Evolutionary conservation across 2,888 invertebrate genomes (phyloP), one percentile per base, ranked within the genome.

Genomic region (Caenorhabditis panamensis): DNA sequence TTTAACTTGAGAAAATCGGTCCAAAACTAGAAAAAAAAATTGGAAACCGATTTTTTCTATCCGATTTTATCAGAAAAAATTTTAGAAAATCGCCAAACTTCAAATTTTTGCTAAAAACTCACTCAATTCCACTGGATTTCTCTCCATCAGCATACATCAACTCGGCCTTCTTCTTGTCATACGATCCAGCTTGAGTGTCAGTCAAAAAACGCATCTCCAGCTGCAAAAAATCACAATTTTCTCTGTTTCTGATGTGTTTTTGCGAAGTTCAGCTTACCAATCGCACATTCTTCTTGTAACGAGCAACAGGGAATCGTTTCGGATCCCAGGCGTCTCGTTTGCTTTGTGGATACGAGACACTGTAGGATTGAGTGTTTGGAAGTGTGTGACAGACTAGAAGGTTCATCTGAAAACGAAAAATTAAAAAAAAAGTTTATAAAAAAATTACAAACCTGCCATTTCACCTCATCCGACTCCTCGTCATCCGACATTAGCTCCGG

Each of bases 281-380:
- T 80, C 78, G 69, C 16, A 85, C 85, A 54, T 85, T 85, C 62
- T 83, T 85, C 68, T 85, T 85, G 54, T 69, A 85, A 47, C 83
- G 67, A 9, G 73, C 71, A 2, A 69, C 37, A 3, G 83, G 83
- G 26, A 72, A 61, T 9, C 68, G 58, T 11, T 63, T 61, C 4
- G 13, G 31, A 16, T 83, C 75, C 75, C 83, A 85, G 8, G 81
- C 73, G 51, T 83, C 68, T 22, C 66, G 41, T 49, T 82, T 82
- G 36, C 81, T 71, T 1, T 61, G 20, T n/a, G 85, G 85, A 54
- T 83, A 84, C 28, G 83, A 78, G 3, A 85, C 73, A 41, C 81
- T 68, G 75, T 73, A 85, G 66, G 82, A 51, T 51, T 85, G 80
- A 3, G 79, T 75, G 59, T 82, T 76, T 2, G 76, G 69, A 3